Evolutionary conservation across 1,140 invertebrate genomes (phyloP).

Genomic region (Bactericera cockerelli): DNA sequence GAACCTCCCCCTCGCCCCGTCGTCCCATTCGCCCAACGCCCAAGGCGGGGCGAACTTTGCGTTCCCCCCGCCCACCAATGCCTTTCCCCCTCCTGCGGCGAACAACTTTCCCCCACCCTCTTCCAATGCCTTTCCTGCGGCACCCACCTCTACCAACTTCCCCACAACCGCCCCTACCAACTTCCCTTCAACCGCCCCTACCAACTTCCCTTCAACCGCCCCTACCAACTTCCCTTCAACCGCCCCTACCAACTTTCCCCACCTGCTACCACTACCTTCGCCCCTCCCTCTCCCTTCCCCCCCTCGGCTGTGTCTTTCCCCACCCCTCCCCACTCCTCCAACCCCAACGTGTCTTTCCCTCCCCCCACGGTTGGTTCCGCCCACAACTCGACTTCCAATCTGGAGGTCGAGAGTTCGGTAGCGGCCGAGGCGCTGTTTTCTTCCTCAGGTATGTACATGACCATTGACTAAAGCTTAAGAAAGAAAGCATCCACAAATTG

Average conservation of each 20-base stretch:
- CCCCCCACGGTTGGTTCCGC: neutral
- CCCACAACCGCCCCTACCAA: too few relatives aligned
- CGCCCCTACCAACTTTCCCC: too few relatives aligned
- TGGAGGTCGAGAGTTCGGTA: conserved; percentile 14
- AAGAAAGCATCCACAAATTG: neutral
- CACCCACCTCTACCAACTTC: too few relatives aligned
- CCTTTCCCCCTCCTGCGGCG: conserved; percentile 22
- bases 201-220: too few relatives aligned
- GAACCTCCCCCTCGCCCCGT: neutral
- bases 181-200: too few relatives aligned
- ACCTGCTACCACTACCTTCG: conserved; percentile 13
- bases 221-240: too few relatives aligned
- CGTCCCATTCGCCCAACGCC: conserved; percentile 6
- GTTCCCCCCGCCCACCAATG: conserved; percentile 8
- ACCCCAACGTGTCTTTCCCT: neutral
- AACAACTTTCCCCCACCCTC: conserved; percentile 16
- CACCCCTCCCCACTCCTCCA: neutral
- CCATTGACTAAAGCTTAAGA: conserved; percentile 22
- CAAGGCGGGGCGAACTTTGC: neutral
- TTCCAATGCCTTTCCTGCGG: neutral
- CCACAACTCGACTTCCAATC: neutral
- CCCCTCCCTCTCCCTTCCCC: conserved; percentile 5
- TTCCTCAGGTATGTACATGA: conserved; percentile 25
- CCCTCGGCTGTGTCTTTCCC: neutral
- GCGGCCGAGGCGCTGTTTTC: conserved; percentile 6